Percentiles rank a stretch among this genome's conserved stretches.
Evolutionary conservation across 2,797 vertebrate species (phyloP).

Genomic region (Microhierax caerulescens): DNA sequence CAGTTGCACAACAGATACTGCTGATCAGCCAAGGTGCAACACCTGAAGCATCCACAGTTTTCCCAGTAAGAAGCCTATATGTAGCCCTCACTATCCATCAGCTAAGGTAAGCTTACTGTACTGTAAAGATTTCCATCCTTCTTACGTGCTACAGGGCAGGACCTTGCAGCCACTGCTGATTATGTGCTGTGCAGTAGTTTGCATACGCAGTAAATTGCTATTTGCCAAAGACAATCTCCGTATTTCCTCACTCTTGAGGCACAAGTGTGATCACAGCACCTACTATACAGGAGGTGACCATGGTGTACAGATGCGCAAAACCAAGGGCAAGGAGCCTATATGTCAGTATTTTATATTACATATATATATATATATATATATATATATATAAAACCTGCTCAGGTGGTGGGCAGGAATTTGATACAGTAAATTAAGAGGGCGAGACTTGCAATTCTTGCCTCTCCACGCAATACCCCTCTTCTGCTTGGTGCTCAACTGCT

Average conservation of each 20-base stretch:
- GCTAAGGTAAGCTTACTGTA: not conserved
- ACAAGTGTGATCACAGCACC: not conserved
- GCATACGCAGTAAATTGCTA: not conserved
- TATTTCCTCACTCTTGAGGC: not conserved
- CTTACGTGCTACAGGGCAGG: not conserved
- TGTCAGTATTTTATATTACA: no score
- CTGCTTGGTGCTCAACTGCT: not conserved
- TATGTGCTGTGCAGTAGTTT: not conserved
- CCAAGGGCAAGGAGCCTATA: not conserved
- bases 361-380: no score
- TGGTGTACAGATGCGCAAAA: rapidly evolving
- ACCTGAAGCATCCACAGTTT: not conserved
- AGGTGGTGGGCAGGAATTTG: not conserved
- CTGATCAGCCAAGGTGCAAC: not conserved
- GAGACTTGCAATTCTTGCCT: not conserved
- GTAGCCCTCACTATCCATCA: not conserved
- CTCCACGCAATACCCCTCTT: not conserved
- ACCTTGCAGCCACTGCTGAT: not conserved
- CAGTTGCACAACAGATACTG: not conserved
- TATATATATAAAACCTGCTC: no score
- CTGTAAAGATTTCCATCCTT: not conserved
- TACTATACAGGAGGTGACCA: not conserved
- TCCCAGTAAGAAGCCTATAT: not conserved
- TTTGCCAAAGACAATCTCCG: not conserved
- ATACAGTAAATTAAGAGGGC: not conserved